These are phyloP conservation scores for Volucella inflata DNA, from an alignment of 2,888 invertebrate genomes.

Conservation along the genomic window DNA sequence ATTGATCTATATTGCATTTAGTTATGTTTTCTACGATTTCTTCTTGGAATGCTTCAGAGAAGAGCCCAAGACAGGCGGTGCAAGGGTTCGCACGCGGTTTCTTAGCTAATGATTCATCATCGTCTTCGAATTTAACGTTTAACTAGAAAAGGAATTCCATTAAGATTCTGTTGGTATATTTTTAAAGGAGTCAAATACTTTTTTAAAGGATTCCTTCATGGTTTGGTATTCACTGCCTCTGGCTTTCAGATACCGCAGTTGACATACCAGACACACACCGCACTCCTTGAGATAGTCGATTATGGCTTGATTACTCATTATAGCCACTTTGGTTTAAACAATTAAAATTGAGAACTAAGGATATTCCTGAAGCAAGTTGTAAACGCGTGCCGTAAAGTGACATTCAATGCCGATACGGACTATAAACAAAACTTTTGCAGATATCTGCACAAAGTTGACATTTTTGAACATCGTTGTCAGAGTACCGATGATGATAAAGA, in stretches of 20 bases:
- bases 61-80: conserved; percentile 89
- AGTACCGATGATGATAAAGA: no score
- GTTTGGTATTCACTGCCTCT: conserved; percentile 85
- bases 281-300: conserved; percentile 84
- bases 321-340: not conserved
- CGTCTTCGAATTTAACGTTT: conserved; percentile 72
- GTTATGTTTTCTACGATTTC: conserved; percentile 85
- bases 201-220: conserved; percentile 83
- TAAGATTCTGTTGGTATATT: conserved; percentile 22
- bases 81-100: conserved; percentile 86
- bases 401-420: not conserved
- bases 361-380: not conserved
- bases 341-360: not conserved
- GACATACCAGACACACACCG: conserved; percentile 89
- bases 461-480: conserved; percentile 15
- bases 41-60: conserved; percentile 86
- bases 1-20: conserved; percentile 85
- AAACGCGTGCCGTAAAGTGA: conserved; percentile 47
- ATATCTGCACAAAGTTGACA: conserved; percentile 6
- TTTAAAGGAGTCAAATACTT: conserved; percentile 83
- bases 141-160: conserved; percentile 58
- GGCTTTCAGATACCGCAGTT: conserved; percentile 88
- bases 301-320: conserved; percentile 85
- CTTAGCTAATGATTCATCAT: conserved; percentile 79
- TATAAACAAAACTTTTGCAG: conserved; percentile 53